Evolutionary conservation across 2,888 invertebrate genomes (phyloP).

Genomic region (Spodoptera exigua): DNA sequence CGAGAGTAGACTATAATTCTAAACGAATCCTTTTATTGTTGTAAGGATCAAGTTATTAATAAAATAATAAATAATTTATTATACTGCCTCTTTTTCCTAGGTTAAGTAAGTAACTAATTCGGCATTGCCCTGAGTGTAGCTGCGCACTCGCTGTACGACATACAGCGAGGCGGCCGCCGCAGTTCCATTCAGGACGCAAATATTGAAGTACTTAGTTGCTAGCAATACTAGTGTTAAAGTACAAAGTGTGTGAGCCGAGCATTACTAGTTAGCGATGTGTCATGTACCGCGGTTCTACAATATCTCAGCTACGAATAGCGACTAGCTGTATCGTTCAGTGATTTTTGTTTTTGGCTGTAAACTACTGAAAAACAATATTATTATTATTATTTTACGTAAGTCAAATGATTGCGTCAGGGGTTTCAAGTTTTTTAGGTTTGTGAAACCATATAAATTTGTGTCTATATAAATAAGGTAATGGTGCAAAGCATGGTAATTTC

Average conservation of each 20-base stretch:
- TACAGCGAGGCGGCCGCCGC: conserved; percentile 23
- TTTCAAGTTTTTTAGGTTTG: conserved; percentile 67
- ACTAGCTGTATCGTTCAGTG: conserved; percentile 68
- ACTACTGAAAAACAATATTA: conserved; percentile 59
- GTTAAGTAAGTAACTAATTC: conserved; percentile 52
- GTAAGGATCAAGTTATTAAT: conserved; percentile 45
- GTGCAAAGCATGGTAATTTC: conserved; percentile 76
- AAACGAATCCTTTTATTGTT: conserved; percentile 43
- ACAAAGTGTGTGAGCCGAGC: conserved; percentile 67
- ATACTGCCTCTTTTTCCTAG: conserved; percentile 43
- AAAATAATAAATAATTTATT: conserved; percentile 48
- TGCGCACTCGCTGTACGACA: conserved; percentile 22
- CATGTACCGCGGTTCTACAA: conserved; percentile 55
- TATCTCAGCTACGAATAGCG: conserved; percentile 68
- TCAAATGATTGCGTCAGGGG: conserved; percentile 61
- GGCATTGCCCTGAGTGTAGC: conserved; percentile 27
- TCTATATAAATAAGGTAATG: conserved; percentile 76
- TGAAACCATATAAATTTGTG: conserved; percentile 71
- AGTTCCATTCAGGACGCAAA: conserved; percentile 20
- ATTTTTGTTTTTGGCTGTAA: conserved; percentile 69
- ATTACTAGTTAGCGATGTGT: conserved; percentile 76
- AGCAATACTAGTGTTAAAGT: conserved; percentile 63
- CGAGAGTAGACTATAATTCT: conserved; percentile 32
- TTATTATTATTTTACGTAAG: conserved; percentile 64
- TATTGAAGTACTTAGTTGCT: conserved; percentile 55